Percentiles rank a stretch among this genome's conserved stretches.
Conservation (phyloP, 2,113 vertebrate species). For the Emydura subglobosa region DNA sequence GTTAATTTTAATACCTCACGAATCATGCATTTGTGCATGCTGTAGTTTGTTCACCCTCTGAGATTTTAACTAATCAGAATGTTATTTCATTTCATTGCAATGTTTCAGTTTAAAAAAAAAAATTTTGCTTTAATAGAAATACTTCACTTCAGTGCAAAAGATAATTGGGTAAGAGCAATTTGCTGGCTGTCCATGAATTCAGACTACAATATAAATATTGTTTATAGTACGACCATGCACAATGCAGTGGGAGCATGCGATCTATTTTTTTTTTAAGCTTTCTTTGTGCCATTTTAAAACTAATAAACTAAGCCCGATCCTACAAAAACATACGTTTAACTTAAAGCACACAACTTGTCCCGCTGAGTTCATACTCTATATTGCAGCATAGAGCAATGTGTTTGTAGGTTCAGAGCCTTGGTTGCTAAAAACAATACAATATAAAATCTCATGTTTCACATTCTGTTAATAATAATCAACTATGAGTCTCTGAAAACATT, state of each 20-base stretch:
- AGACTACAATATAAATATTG: background rate
- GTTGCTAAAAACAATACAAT: background rate
- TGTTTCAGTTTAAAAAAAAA: background rate
- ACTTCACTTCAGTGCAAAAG: background rate
- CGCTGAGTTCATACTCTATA: background rate
- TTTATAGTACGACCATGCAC: background rate
- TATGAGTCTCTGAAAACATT: background rate
- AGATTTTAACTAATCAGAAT: background rate
- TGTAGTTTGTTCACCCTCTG: background rate
- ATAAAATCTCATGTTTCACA: background rate
- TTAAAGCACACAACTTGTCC: background rate
- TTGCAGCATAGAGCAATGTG: background rate
- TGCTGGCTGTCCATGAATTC: background rate
- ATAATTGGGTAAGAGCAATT: background rate
- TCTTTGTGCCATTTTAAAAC: background rate
- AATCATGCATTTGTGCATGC: background rate
- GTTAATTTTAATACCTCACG: background rate
- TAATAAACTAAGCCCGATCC: background rate
- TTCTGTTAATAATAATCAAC: background rate
- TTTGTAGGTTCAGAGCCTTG: background rate
- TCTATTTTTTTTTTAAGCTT: background rate
- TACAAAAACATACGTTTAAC: background rate
- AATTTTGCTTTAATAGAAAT: background rate
- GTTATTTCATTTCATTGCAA: background rate
- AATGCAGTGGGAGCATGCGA: accelerated